These are phyloP conservation scores for Patiria miniata DNA, from an alignment of 35 echinoderm and acorn worm genomes.

Conservation along the genomic window DNA sequence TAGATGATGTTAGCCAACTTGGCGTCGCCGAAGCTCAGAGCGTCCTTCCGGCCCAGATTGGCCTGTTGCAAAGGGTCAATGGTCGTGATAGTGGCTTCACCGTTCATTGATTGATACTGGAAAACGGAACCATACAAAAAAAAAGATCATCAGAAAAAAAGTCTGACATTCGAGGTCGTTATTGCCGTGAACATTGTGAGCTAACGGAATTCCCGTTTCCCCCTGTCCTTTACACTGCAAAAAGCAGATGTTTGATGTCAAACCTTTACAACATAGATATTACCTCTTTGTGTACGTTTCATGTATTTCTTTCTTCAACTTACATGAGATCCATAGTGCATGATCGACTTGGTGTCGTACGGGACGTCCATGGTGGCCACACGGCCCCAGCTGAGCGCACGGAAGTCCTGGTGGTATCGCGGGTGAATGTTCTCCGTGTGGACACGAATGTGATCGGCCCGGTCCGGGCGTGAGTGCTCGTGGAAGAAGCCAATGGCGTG, in stretches of 20 bases:
- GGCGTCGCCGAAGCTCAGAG: slow-evolving; percentile 45
- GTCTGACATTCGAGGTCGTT: too few species aligned
- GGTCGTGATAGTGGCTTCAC: slow-evolving; percentile 52
- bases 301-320: slow-evolving; percentile 13
- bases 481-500: slow-evolving; percentile 80
- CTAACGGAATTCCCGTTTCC: too few species aligned
- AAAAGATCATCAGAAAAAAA: too few species aligned
- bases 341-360: slow-evolving; percentile 73
- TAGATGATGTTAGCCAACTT: slow-evolving; percentile 61
- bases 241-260: too few species aligned
- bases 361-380: slow-evolving; percentile 26
- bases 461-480: slow-evolving; percentile 77
- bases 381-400: not conserved
- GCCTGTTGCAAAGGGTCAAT: slow-evolving; percentile 45
- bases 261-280: too few species aligned
- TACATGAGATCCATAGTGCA: slow-evolving; percentile 72
- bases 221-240: too few species aligned
- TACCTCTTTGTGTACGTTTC: too few species aligned
- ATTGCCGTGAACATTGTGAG: too few species aligned
- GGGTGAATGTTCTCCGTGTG: slow-evolving; percentile 60
- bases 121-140: not conserved
- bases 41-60: slow-evolving; percentile 15
- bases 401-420: slow-evolving; percentile 25
- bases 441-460: slow-evolving; percentile 64
- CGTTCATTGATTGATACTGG: slow-evolving; percentile 33